Base-by-base conservation (phyloP, 2,888 invertebrate species). In the Apamea sordens region DNA sequence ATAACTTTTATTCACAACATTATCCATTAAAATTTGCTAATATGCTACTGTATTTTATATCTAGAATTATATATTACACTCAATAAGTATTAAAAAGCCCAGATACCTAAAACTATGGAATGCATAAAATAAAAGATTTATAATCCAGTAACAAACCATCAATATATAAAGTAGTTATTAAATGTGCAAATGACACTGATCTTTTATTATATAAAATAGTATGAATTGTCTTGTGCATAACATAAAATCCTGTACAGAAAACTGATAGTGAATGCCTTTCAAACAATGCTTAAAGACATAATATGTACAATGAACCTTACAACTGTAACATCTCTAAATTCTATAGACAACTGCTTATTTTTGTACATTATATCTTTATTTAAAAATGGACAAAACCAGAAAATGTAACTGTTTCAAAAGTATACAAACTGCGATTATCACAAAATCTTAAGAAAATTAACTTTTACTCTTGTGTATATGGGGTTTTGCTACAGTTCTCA, bases 1-100 rank as follows among this genome's bases (percentile, higher is more conserved):
- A 84, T 87, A 89, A 89, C 87, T 85, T 88, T 83, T 70, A 80
- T 79, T 88, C 79, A 89, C 81, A 88, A 83, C 80, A 81, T 82
- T 81, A 80, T 73, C 50, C 70, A 73, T 83, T 80, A 83, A 86
- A 90, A 85, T 83, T 86, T 67, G 75, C 87, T 86, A 88, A 85
- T 82, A 86, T 64, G 71, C 84, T 84, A 86, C 71, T 70, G 41
- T 84, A 69, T 83, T 84, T 77, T 77, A 82, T 28, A 82, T 73
- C 83, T 86, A 84, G 32, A 80, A 80, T 79, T 73, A 80, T 77
- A 79, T 73, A 80, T 76, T 86, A 85, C 75, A 79, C 72, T 70
- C 70, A 77, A 81, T 87, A 85, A 87, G 75, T 84, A 84, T 81
- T 86, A 85, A 82, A 89, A 87, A 86, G 86, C 87, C 83, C 83